Conservation (phyloP, 2,888 invertebrate species). For the Bhutanitis thaidina region DNA sequence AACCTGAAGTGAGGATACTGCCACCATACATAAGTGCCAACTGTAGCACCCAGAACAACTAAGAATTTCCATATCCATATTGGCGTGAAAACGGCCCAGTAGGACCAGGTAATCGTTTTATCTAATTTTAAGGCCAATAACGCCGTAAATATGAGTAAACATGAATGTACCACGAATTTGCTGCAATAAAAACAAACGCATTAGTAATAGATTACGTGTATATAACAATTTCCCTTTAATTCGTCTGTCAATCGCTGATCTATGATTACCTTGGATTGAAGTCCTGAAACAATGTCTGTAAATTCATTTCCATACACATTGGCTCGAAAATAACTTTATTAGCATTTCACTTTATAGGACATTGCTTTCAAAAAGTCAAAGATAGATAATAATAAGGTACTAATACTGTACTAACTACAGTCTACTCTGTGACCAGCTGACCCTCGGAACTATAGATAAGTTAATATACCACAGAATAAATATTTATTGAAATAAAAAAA, state of each 20-base stretch:
- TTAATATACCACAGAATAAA: no score
- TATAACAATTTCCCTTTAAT: no score
- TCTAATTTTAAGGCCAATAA: conserved; percentile 95
- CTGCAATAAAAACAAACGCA: conserved; percentile 80
- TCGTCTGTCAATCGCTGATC: not conserved
- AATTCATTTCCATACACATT: conserved; percentile 86
- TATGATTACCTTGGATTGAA: conserved; percentile 91
- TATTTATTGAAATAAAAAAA: no score
- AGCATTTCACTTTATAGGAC: conserved; percentile 40
- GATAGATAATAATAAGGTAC: no score
- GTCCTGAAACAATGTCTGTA: conserved; percentile 93
- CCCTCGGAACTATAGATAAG: no score
- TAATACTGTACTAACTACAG: no score
- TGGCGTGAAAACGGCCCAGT: conserved; percentile 97
- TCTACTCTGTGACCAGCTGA: no score
- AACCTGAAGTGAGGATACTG: conserved; percentile 96
- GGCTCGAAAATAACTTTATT: conserved; percentile 36
- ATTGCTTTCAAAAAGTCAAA: no score
- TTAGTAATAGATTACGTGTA: no score
- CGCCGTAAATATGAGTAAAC: conserved; percentile 93
- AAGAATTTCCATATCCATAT: conserved; percentile 98
- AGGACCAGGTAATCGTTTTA: conserved; percentile 93
- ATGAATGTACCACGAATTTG: conserved; percentile 97
- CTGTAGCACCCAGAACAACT: conserved; percentile 92
- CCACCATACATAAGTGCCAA: conserved; percentile 98